A percentile compares a stretch with the other conserved stretches of the same genome.
phyloP scores from a whole-genome alignment of 2,113 vertebrate species.

The Gnathonemus longibarbis region DNA sequence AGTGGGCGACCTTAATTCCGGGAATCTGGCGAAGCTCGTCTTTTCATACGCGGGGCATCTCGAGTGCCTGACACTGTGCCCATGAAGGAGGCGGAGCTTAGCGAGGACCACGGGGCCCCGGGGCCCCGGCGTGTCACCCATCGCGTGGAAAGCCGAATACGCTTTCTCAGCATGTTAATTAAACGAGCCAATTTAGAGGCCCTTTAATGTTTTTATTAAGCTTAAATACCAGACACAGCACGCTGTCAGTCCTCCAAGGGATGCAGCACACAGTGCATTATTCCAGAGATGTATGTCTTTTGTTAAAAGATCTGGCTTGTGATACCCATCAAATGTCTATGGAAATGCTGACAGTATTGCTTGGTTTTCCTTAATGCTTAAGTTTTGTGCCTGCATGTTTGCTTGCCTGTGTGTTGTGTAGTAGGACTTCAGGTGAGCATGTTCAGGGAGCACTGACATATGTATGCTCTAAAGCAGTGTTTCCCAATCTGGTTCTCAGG shows the following conservation, averaged over 20 bases:
- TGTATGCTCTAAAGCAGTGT: constrained; percentile 7
- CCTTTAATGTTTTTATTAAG: not conserved
- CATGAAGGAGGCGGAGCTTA: not conserved
- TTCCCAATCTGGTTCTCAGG: not conserved
- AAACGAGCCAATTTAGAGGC: not conserved
- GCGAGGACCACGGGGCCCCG: not conserved
- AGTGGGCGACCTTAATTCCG: not conserved
- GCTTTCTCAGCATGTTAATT: not conserved
- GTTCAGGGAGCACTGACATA: not conserved
- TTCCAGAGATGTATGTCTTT: constrained; percentile 61
- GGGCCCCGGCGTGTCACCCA: not conserved
- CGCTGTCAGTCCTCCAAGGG: not conserved
- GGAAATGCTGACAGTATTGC: constrained; percentile 56
- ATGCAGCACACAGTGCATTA: constrained; percentile 36
- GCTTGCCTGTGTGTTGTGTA: not conserved
- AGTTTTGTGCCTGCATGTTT: not conserved
- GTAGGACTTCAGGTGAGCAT: not conserved
- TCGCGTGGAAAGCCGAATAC: not conserved
- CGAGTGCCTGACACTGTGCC: not conserved
- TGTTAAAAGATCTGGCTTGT: constrained; percentile 52
- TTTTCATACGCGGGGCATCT: not conserved
- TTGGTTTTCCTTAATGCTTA: constrained; percentile 20
- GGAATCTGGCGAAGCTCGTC: not conserved
- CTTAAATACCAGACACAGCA: not conserved
- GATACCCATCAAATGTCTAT: constrained; percentile 27